Base-by-base conservation (phyloP, 2,113 vertebrate genomes). In the Sinocyclocheilus grahami region DNA sequence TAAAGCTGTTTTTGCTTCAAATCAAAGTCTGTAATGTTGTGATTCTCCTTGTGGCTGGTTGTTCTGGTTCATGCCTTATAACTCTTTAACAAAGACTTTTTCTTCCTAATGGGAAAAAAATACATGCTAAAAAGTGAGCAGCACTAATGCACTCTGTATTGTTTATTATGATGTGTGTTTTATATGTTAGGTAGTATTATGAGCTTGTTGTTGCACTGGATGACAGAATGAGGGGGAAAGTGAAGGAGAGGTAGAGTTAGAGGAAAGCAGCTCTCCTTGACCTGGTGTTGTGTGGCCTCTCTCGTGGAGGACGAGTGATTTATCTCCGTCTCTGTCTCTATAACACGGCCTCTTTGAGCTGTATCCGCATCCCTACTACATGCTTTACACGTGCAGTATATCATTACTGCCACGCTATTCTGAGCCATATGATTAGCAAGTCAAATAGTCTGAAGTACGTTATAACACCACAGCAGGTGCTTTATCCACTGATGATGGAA, bases 201-300 rank as follows among this genome's bases (percentile, higher is more conserved):
- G 33, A 69, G 16, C 30, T 71, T 37, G 16, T 16, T 14, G 30
- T 16, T 16, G 27, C 5, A 7, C 4, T 18, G 65, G 65, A 71
- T 37, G 74, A 27, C 39, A 76, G 74, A 76, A 51, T 24, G 74
- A 76, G 46, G 20, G 48, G 5, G 48, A 30, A 55, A 78, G 46
- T 53, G 76, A 30, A 55, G 5, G 46, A 51, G 39, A 77, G 67
- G 6, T 27, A 10, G 42, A 10, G 42, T 42, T 42, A 5, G 42
- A 42, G 42, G 39, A 42, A 42, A 42, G 42, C 63, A 10, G 24
- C 24, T 86, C 80, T 81, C 85, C 82, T 88, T 84, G 87, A 76
- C 87, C 87, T 78, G 71, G n/a, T 14, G 42, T 55, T 86, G 62
- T 55, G 81, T 86, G 85, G 85, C 67, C 55, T 46, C 58, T 82